A percentile compares a stretch with the other conserved stretches of the same genome.
Evolutionary conservation across 2,797 vertebrate genomes (phyloP).

Genomic region (Eulemur coronatus): DNA sequence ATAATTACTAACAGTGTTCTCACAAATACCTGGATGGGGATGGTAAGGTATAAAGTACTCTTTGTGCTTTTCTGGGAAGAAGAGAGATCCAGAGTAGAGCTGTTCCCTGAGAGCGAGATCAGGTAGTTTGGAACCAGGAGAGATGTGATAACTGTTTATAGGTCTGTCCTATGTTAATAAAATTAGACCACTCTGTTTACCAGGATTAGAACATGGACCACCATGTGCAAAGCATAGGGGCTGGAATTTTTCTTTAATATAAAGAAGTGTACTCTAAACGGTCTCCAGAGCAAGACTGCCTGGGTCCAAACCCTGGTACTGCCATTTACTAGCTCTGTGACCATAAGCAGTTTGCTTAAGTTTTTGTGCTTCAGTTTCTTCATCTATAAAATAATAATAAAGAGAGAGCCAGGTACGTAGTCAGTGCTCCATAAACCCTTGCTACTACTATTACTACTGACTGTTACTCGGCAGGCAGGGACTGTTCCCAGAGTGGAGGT

Average conservation of each 20-base stretch:
- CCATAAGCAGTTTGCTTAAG: neutral
- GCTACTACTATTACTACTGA: neutral
- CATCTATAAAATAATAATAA: neutral
- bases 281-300: neutral
- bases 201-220: neutral
- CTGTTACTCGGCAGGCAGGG: neutral
- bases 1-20: conserved; percentile 7
- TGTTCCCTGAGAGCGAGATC: neutral
- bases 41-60: neutral
- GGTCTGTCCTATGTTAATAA: neutral
- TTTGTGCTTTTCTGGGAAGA: conserved; percentile 25
- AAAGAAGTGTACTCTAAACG: neutral
- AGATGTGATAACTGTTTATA: neutral
- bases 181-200: neutral
- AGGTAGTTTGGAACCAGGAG: neutral
- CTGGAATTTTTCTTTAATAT: neutral
- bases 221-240: neutral
- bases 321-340: neutral
- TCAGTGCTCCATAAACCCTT: neutral
- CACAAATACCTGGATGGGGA: neutral
- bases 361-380: neutral
- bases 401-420: neutral
- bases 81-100: neutral
- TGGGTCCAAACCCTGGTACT: neutral
- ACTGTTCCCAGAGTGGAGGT: neutral